phyloP scores from a whole-genome alignment of 1,140 invertebrate genomes.

The Solen grandis region DNA sequence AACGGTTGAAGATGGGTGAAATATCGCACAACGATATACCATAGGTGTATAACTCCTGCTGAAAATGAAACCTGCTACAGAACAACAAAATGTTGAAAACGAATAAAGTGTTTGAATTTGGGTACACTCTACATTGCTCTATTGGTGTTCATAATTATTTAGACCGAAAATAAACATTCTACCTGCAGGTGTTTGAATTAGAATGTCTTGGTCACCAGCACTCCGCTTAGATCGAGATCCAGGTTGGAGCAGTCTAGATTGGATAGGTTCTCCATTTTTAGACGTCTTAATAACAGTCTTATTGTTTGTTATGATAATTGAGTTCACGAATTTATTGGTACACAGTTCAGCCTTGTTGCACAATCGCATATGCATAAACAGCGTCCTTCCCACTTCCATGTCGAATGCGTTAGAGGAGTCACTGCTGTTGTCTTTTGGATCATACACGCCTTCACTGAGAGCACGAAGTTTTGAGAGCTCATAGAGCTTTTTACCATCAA shows the following conservation, averaged over 20 bases:
- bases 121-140: background rate
- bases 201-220: no score
- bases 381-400: constrained; percentile 42
- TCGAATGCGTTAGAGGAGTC: constrained; percentile 17
- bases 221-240: background rate
- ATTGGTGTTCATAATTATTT: background rate
- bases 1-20: no score
- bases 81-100: background rate
- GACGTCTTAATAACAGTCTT: background rate
- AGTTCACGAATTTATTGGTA: constrained; percentile 21
- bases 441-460: no score
- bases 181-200: no score
- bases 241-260: background rate
- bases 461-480: constrained; percentile 27
- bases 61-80: no score
- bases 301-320: constrained; percentile 9
- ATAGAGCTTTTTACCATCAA: background rate
- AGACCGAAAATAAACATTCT: no score
- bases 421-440: background rate
- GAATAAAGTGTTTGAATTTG: background rate
- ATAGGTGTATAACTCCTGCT: background rate
- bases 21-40: background rate
- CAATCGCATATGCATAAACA: constrained; percentile 36
- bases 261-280: background rate
- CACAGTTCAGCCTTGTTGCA: constrained; percentile 45